These are phyloP conservation scores for Natator depressus DNA, from an alignment of 2,113 vertebrate species.

Conservation along the genomic window DNA sequence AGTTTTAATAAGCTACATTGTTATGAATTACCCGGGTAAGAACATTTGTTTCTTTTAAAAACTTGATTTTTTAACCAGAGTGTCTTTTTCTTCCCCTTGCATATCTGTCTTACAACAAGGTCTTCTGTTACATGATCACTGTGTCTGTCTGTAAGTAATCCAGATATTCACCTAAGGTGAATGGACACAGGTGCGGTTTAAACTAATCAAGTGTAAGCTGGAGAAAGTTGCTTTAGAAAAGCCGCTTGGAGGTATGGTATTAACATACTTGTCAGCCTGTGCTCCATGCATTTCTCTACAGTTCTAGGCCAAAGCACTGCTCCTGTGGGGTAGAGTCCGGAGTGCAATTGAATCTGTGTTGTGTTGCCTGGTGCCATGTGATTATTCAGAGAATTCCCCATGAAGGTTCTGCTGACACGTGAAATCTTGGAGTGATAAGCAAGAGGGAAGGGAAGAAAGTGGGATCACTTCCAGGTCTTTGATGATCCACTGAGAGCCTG, in stretches of 20 bases:
- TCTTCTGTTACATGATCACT: neutral
- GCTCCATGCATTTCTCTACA: too few species aligned
- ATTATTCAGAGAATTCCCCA: accelerated
- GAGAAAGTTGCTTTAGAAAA: neutral
- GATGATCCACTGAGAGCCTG: neutral
- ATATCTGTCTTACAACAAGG: too few species aligned
- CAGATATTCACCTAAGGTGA: neutral
- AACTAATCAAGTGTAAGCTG: neutral
- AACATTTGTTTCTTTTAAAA: neutral
- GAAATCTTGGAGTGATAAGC: accelerated
- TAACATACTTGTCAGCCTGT: neutral
- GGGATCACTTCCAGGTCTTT: neutral
- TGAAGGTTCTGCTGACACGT: neutral
- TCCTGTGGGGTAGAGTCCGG: neutral
- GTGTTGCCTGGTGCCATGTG: neutral
- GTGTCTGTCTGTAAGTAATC: neutral
- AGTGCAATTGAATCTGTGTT: neutral
- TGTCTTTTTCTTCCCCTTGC: neutral
- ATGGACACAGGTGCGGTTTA: neutral
- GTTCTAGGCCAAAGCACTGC: neutral
- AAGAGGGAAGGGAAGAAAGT: neutral
- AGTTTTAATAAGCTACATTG: neutral
- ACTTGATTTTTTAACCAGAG: neutral
- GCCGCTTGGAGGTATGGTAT: neutral
- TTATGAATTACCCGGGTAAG: neutral